Conservation (phyloP, 2,113 vertebrate genomes). For the Ptilorrhoa leucosticta region DNA sequence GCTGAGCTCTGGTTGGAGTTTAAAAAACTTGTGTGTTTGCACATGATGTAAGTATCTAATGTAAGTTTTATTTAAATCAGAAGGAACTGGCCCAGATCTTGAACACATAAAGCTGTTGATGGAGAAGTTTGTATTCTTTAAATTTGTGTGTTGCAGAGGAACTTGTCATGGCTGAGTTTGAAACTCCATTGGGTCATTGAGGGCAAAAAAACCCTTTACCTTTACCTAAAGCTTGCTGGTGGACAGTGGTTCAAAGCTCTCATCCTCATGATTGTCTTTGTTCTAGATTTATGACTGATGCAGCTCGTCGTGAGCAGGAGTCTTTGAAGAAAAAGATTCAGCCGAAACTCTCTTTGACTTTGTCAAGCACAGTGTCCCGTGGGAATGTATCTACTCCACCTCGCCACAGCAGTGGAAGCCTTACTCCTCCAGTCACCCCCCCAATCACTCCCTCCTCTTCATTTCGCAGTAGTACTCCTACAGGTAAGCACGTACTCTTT, state of each 20-base stretch:
- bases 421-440: constrained; percentile 96
- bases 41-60: not conserved
- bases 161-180: not conserved
- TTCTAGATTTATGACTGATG: constrained; percentile 96
- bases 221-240: not conserved
- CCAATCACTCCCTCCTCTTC: constrained; percentile 97
- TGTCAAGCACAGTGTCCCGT: constrained; percentile 86
- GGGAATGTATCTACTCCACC: constrained; percentile 91
- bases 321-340: constrained; percentile 93
- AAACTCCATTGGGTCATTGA: not conserved
- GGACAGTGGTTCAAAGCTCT: not conserved
- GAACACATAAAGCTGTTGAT: not conserved
- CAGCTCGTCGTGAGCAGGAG: constrained; percentile 93
- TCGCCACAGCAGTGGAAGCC: constrained; percentile 93
- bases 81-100: not conserved
- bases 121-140: not conserved
- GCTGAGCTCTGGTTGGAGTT: not conserved
- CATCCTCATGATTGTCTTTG: not conserved
- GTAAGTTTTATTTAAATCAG: not conserved
- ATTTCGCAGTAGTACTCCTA: constrained; percentile 95
- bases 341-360: constrained; percentile 89
- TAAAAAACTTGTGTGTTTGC: not conserved
- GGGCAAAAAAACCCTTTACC: not conserved
- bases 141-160: not conserved
- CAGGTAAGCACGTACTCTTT: constrained; percentile 76